Evolutionary conservation across 92 coral and sea anemone species (phyloP).

Genomic region (Umimayanthus kanabou): DNA sequence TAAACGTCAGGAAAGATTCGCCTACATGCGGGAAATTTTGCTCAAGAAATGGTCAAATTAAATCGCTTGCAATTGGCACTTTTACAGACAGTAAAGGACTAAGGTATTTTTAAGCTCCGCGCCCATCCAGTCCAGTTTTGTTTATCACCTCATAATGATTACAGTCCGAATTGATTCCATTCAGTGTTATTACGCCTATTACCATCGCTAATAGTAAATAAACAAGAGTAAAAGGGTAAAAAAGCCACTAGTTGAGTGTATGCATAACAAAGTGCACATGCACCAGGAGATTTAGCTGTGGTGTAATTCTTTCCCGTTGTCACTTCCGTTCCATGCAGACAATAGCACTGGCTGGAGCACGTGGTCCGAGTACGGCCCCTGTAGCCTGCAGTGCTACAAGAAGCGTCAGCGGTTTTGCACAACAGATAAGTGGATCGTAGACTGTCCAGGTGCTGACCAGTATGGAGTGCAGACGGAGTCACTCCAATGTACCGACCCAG

Average conservation of each 20-base stretch:
- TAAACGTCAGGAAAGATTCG: too few relatives aligned
- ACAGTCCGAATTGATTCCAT: too few relatives aligned
- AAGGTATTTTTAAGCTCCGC: too few relatives aligned
- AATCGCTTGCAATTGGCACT: not conserved
- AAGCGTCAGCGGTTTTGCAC: constrained; percentile 85
- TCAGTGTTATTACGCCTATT: too few relatives aligned
- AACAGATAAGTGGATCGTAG: constrained; percentile 62
- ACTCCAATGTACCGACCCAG: constrained; percentile 54
- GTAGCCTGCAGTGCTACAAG: constrained; percentile 67
- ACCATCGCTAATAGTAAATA: too few relatives aligned
- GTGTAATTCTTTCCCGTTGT: constrained; percentile 9
- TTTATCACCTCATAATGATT: too few relatives aligned
- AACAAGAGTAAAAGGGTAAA: too few relatives aligned
- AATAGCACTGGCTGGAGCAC: constrained; percentile 76
- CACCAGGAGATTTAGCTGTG: too few relatives aligned
- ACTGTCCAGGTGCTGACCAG: constrained; percentile 71
- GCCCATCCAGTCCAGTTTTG: too few relatives aligned
- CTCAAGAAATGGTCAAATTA: too few relatives aligned
- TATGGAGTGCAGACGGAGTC: constrained; percentile 71
- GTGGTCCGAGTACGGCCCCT: constrained; percentile 88
- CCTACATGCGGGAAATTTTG: too few relatives aligned
- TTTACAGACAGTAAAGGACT: too few relatives aligned
- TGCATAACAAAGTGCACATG: not conserved
- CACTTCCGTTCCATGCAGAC: constrained; percentile 20
- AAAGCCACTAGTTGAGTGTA: not conserved